Conservation (phyloP, 2,888 invertebrate species). For the Habrosyne pyritoides region DNA sequence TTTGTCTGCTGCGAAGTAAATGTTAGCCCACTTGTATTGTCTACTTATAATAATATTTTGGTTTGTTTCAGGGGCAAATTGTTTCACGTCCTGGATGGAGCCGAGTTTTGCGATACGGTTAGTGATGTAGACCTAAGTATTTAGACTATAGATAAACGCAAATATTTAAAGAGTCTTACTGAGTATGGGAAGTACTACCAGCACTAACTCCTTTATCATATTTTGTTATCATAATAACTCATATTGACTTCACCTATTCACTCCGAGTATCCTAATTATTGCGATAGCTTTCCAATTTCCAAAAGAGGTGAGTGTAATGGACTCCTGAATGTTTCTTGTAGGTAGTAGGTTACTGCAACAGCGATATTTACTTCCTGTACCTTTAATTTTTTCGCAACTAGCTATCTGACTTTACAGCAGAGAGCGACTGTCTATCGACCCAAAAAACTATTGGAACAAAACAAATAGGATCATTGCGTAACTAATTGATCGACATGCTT, state of each 20-base stretch:
- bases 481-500: constrained; percentile 6
- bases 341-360: too few species aligned
- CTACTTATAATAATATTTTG: constrained; percentile 17
- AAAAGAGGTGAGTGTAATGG: too few species aligned
- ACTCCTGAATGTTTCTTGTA: too few species aligned
- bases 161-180: not conserved
- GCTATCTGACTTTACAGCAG: too few species aligned
- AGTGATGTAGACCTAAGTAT: not conserved
- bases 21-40: constrained; percentile 17
- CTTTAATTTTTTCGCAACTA: not conserved
- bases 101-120: constrained; percentile 8
- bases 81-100: constrained; percentile 11
- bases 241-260: too few species aligned
- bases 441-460: constrained; percentile 8
- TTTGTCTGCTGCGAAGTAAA: constrained; percentile 28
- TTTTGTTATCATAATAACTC: too few species aligned
- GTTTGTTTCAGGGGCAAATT: constrained; percentile 27
- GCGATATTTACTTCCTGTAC: too few species aligned
- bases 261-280: too few species aligned
- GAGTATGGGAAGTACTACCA: too few species aligned
- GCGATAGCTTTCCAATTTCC: too few species aligned
- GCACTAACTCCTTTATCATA: too few species aligned
- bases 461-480: constrained; percentile 3
- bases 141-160: not conserved
- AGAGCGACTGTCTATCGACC: constrained; percentile 3